Percentiles rank a stretch among this genome's conserved stretches.
Evolutionary conservation across 2,797 vertebrate species (phyloP).

Genomic region (Ceryle rudis): DNA sequence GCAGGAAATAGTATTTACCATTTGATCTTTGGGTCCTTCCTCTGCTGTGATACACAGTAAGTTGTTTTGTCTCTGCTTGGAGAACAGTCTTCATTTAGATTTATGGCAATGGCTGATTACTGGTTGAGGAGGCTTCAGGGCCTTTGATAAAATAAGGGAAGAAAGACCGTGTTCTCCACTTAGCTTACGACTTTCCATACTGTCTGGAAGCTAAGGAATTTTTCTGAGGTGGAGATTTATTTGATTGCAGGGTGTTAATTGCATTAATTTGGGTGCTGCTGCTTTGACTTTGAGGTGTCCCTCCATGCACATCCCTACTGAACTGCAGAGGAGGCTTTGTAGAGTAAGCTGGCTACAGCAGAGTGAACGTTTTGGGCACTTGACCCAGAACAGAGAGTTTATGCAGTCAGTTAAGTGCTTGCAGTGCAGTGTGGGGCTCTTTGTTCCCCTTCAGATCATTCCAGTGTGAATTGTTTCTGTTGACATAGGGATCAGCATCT

Average conservation of each 20-base stretch:
- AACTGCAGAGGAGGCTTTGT: neutral
- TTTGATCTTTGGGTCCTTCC: conserved; percentile 44
- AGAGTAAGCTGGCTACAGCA: neutral
- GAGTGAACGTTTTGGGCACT: neutral
- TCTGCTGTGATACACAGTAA: neutral
- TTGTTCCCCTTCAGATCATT: neutral
- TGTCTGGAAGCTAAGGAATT: neutral
- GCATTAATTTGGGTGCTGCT: neutral
- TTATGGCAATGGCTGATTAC: neutral
- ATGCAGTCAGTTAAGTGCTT: neutral
- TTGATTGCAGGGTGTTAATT: neutral
- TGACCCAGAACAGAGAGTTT: neutral
- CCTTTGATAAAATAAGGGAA: conserved; percentile 6
- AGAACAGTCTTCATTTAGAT: conserved; percentile 46
- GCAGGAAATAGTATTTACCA: conserved; percentile 34
- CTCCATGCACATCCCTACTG: neutral
- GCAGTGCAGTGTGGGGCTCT: neutral
- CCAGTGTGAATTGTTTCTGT: neutral
- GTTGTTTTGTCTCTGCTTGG: conserved; percentile 14
- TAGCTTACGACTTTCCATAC: neutral
- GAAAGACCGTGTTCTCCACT: neutral
- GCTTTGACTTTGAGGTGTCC: neutral
- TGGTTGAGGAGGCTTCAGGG: neutral
- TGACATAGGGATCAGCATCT: neutral
- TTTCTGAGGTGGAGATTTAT: neutral